These are phyloP conservation scores for Micronycteris hirsuta DNA, from an alignment of 2,113 vertebrate genomes.

Conservation along the genomic window DNA sequence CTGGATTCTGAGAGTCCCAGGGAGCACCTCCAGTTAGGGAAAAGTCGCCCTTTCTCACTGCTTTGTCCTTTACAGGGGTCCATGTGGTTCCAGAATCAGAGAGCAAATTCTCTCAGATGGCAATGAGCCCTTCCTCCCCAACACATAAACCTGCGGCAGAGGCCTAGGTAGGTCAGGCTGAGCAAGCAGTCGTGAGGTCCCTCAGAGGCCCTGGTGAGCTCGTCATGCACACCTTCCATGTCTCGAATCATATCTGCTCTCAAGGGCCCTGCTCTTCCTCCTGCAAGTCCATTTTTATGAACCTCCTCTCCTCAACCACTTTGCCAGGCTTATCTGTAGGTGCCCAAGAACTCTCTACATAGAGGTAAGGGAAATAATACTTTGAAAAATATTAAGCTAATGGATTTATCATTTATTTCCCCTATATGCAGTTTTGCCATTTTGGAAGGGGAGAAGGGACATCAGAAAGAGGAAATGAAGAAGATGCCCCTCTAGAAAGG, in stretches of 20 bases:
- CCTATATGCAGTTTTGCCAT: not conserved
- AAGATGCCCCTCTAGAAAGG: not conserved
- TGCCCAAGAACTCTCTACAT: not conserved
- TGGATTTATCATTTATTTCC: too few species aligned
- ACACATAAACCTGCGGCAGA: not conserved
- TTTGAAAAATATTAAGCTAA: not conserved
- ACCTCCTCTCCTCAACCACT: not conserved
- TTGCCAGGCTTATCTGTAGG: not conserved
- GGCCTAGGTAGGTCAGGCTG: not conserved
- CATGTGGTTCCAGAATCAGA: too few species aligned
- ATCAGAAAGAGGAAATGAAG: not conserved
- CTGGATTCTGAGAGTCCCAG: not conserved
- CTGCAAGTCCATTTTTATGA: not conserved
- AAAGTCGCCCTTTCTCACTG: too few species aligned
- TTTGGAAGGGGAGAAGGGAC: not conserved
- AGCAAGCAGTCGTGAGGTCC: not conserved
- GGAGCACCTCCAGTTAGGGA: not conserved
- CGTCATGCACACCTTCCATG: fast-evolving
- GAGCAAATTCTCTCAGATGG: not conserved
- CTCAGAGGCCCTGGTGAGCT: fast-evolving
- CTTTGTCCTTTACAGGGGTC: not conserved
- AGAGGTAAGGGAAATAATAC: not conserved
- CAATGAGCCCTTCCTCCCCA: too few species aligned
- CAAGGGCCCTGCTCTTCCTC: fast-evolving
- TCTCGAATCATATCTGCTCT: not conserved